A percentile compares a stretch with the other conserved stretches of the same genome.
Evolutionary conservation across 2,113 vertebrate genomes (phyloP).

Genomic region (Microtus pennsylvanicus): DNA sequence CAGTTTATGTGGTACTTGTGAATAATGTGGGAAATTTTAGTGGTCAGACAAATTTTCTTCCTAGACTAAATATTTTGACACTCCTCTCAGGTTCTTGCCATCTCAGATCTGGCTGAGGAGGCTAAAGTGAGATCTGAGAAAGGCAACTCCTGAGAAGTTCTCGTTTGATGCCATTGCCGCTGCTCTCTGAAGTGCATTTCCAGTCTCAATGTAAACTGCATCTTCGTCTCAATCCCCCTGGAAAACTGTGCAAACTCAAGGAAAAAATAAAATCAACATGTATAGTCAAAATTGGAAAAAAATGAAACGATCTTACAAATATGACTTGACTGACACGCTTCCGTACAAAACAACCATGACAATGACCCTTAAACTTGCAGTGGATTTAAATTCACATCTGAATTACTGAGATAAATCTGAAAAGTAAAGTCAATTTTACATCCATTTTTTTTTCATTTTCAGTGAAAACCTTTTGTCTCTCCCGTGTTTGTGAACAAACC

Average conservation of each 20-base stretch:
- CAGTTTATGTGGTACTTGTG: background rate
- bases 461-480: background rate
- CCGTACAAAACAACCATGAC: background rate
- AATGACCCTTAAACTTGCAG: background rate
- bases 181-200: background rate
- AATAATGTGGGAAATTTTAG: conserved; percentile 25
- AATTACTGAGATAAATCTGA: background rate
- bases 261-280: background rate
- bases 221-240: background rate
- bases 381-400: background rate
- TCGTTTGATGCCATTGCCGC: background rate
- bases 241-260: background rate
- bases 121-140: background rate
- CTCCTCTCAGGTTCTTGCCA: background rate
- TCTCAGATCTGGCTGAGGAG: background rate
- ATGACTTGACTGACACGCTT: background rate
- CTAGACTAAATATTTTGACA: conserved; percentile 1
- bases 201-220: background rate
- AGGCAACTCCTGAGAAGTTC: background rate
- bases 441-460: background rate
- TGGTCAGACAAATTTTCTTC: background rate
- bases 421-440: background rate
- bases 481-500: background rate
- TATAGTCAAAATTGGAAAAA: conserved; percentile 1
- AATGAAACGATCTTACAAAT: background rate